A percentile compares a stretch with the other conserved stretches of the same genome.
These are phyloP conservation scores for Hedya salicella DNA, from an alignment of 2,888 invertebrate genomes.

Conservation along the genomic window DNA sequence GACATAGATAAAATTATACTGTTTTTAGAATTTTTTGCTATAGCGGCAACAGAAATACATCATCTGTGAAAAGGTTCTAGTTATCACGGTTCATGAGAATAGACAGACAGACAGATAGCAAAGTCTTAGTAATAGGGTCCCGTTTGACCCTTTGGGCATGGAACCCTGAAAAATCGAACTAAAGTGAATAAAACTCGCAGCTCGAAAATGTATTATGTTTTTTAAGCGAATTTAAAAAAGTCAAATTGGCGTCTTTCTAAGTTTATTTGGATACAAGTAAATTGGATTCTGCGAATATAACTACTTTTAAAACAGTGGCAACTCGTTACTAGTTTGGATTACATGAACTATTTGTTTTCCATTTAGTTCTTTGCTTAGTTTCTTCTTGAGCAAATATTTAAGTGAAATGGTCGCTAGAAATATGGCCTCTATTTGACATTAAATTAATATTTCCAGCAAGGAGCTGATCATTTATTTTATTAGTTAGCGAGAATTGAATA, in stretches of 20 bases:
- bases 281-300: constrained; percentile 11
- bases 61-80: too few relatives aligned
- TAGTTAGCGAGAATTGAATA: too few relatives aligned
- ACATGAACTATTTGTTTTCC: constrained; percentile 18
- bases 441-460: not conserved
- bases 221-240: not conserved
- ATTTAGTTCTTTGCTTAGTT: constrained; percentile 21
- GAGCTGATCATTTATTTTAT: not conserved
- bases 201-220: constrained; percentile 3
- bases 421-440: not conserved
- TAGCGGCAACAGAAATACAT: too few relatives aligned
- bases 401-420: not conserved
- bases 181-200: not conserved
- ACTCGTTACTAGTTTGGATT: constrained; percentile 18
- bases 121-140: too few relatives aligned
- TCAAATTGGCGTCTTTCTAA: constrained; percentile 4
- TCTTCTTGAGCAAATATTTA: constrained; percentile 1
- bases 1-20: too few relatives aligned
- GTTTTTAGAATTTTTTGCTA: too few relatives aligned
- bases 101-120: too few relatives aligned
- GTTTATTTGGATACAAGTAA: constrained; percentile 11
- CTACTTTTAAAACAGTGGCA: not conserved
- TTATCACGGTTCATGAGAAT: too few relatives aligned
- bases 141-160: not conserved
- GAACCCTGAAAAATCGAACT: not conserved